Percentiles rank a stretch among this genome's conserved stretches.
phyloP scores from a whole-genome alignment of 2,113 vertebrate genomes.

The Aleadryas rufinucha region DNA sequence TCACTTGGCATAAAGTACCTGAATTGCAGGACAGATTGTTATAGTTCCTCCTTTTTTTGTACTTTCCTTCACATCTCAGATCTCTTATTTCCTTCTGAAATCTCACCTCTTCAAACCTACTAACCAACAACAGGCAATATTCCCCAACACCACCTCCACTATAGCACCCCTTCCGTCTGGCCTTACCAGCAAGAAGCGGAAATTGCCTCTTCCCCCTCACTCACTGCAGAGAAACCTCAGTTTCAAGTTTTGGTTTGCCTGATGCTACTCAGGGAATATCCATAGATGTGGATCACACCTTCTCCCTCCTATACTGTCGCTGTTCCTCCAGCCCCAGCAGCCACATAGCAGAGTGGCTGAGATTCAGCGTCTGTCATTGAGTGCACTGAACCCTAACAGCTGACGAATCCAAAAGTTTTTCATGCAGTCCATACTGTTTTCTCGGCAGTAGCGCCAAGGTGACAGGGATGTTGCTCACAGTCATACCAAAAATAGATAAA shows the following conservation, averaged over 20 bases:
- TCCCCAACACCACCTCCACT: background rate
- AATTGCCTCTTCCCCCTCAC: background rate
- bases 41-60: background rate
- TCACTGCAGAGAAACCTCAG: background rate
- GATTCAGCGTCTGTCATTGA: background rate
- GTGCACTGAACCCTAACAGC: background rate
- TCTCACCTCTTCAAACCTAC: background rate
- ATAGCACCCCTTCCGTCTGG: background rate
- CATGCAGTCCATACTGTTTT: background rate
- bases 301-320: fast-evolving
- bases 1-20: background rate
- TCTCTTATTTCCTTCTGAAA: background rate
- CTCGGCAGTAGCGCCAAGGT: background rate
- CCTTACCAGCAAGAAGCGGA: background rate
- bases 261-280: background rate
- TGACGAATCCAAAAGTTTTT: background rate
- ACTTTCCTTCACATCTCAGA: background rate
- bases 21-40: background rate
- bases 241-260: background rate
- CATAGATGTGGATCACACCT: fast-evolving
- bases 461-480: background rate
- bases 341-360: background rate
- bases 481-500: background rate
- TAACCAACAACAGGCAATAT: background rate
- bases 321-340: background rate